Base-by-base conservation (phyloP, 2,797 vertebrate genomes). In the Mus minutoides region DNA sequence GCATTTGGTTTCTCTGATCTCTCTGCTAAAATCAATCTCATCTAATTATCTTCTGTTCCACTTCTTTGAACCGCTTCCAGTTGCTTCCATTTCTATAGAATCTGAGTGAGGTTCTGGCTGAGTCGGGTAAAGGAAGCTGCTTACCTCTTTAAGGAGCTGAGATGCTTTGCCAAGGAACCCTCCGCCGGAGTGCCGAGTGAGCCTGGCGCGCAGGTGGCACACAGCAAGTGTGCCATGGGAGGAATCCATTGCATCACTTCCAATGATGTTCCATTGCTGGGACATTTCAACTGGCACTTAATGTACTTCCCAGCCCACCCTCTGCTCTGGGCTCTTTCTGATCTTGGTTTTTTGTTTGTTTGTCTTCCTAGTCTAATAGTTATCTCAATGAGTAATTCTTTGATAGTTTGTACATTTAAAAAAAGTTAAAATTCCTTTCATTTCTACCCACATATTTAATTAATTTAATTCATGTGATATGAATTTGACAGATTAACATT, bases 11-110 rank as follows among this genome's bases (percentile, higher is more conserved):
- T 67, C 71, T 97, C 97, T 97, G 96, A 97, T 96, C 92, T 92
- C 96, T 92, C 88, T 85, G 82, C 95, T 94, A 91, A 96, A 95
- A 96, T 96, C 95, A 94, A 40, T 96, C 84, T 95, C 79, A 78
- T 96, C 90, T 93, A 95, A 95, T 97, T 96, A 97, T 96, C 95
- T 97, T 95, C 94, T 88, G 77, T 88, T 95, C 49, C 77, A 92
- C 84, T 94, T 88, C 95, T 97, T 94, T 97, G 95, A 97, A 95
- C 49, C 89, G 40, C 60, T 95, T 94, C 95, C 92, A 86, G 34
- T 71, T 58, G 67, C 79, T 86, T 93, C 29, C 71, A 43, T 94
- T 87, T 83, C 94, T 96, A 90, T 69, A 49, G 73, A 86, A 78
- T 43, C 58, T 69, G 90, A 86, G 58, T 37, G 67, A 91, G 22